Conservation (phyloP, 2,113 vertebrate genomes). For the Spheniscus mendiculus region DNA sequence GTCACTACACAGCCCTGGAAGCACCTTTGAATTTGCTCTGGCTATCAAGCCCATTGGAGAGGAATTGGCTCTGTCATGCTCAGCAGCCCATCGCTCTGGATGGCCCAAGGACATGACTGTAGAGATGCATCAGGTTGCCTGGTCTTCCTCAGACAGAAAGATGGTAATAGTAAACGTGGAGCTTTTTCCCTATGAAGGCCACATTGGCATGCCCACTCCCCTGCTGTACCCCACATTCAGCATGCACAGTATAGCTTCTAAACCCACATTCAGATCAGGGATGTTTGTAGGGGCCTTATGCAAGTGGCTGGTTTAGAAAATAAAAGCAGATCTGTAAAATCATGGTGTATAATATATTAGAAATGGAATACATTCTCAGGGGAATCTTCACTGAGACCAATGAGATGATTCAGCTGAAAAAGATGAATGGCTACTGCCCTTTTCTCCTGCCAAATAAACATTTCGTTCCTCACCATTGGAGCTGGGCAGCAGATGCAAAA, state of each 20-base stretch:
- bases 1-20: neutral
- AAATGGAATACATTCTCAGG: neutral
- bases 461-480: neutral
- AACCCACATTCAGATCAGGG: neutral
- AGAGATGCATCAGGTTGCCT: neutral
- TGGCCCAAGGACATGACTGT: neutral
- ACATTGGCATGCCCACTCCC: neutral
- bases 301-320: neutral
- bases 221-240: neutral
- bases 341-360: neutral
- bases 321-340: neutral
- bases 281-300: neutral
- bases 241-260: neutral
- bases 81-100: neutral
- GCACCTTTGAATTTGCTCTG: neutral
- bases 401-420: slow-evolving; percentile 25
- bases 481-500: slow-evolving; percentile 60
- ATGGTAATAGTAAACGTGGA: neutral
- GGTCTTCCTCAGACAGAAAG: neutral
- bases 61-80: neutral
- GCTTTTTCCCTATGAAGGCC: neutral
- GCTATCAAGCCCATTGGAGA: neutral
- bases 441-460: slow-evolving; percentile 57
- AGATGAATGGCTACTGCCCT: slow-evolving; percentile 44
- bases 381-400: neutral